phyloP scores from a whole-genome alignment of 2,888 invertebrate genomes.

The Caenorhabditis sp. region DNA sequence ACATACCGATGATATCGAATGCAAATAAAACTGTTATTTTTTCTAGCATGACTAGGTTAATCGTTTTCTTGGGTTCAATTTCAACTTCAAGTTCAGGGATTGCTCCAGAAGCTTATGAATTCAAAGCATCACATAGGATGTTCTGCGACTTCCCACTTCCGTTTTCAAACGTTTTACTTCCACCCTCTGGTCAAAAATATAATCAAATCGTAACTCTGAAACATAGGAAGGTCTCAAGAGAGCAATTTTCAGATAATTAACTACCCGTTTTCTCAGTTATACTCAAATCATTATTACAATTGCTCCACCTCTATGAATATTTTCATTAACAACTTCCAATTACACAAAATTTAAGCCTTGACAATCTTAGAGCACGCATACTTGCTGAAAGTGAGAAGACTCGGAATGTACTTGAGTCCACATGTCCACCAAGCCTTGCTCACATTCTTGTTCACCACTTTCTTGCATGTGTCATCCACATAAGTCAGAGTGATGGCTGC shows the following conservation, averaged over 20 bases:
- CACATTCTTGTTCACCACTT: slow-evolving; percentile 51
- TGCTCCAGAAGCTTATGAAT: too few relatives aligned
- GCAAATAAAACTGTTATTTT: background rate
- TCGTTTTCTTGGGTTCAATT: too few relatives aligned
- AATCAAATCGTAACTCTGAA: too few relatives aligned
- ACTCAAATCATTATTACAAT: too few relatives aligned
- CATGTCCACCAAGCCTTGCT: slow-evolving; percentile 55
- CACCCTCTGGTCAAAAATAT: too few relatives aligned
- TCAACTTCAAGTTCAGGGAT: too few relatives aligned
- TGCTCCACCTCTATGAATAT: slow-evolving; percentile 9
- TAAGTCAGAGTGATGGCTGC: slow-evolving; percentile 46
- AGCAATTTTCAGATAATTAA: too few relatives aligned
- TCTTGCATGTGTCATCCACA: slow-evolving; percentile 44
- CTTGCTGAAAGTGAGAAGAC: slow-evolving; percentile 21
- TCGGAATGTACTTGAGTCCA: slow-evolving; percentile 34
- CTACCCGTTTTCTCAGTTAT: too few relatives aligned
- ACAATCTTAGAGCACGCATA: slow-evolving; percentile 55
- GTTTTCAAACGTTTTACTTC: too few relatives aligned
- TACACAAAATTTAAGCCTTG: slow-evolving; percentile 8
- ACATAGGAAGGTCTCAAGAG: too few relatives aligned
- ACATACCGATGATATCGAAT: background rate
- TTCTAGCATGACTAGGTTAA: background rate
- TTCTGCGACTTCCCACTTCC: too few relatives aligned
- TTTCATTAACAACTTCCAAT: background rate
- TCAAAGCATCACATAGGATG: too few relatives aligned